These are phyloP conservation scores for Dipodomys spectabilis DNA, from an alignment of 2,113 vertebrate species.

Conservation along the genomic window DNA sequence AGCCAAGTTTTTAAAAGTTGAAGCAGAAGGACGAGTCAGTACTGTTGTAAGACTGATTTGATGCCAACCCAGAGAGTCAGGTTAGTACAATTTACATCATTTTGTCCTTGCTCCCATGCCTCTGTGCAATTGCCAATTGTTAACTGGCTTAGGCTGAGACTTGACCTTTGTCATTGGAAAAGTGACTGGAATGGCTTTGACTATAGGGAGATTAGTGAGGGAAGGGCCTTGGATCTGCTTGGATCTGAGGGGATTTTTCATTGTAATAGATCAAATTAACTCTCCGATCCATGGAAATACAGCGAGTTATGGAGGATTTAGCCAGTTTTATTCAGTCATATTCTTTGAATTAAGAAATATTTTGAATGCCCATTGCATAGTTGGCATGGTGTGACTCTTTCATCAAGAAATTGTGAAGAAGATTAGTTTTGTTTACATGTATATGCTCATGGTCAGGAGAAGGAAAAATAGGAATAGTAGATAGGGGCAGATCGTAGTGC, in stretches of 20 bases:
- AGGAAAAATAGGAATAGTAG: neutral
- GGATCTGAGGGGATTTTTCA: neutral
- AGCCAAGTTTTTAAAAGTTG: conserved; percentile 22
- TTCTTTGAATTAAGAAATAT: neutral
- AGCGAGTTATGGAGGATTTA: neutral
- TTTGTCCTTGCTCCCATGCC: neutral
- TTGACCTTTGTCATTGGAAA: neutral
- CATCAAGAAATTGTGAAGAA: neutral
- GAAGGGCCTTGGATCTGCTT: neutral
- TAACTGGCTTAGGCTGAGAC: neutral
- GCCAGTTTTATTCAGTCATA: neutral
- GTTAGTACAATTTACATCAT: neutral
- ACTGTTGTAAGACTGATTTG: neutral
- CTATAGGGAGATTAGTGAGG: neutral
- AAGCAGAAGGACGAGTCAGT: neutral
- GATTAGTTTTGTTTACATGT: neutral
- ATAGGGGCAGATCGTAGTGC: neutral
- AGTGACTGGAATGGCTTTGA: neutral
- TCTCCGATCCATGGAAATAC: neutral
- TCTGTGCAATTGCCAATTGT: neutral
- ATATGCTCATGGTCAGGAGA: neutral
- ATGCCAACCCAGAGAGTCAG: conserved; percentile 12
- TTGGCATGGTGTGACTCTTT: neutral
- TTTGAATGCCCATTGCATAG: neutral
- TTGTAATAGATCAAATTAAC: neutral